A percentile compares a stretch with the other conserved stretches of the same genome.
These are phyloP conservation scores for Andricus curvator DNA, from an alignment of 2,888 invertebrate species.

Conservation along the genomic window DNA sequence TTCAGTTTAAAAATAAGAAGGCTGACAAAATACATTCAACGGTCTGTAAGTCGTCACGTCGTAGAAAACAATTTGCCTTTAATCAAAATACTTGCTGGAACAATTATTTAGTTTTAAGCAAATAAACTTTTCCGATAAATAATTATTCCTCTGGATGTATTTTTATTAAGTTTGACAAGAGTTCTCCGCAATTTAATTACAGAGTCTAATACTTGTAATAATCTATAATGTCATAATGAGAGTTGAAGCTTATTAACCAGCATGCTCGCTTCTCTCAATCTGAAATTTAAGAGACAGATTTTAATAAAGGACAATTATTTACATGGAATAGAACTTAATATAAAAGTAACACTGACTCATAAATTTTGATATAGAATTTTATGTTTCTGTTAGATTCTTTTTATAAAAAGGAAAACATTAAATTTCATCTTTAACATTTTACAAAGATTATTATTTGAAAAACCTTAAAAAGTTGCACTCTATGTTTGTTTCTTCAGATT, in stretches of 20 bases:
- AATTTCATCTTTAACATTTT: neutral
- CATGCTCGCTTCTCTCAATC: constrained; percentile 24
- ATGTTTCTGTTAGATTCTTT: neutral
- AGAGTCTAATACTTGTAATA: neutral
- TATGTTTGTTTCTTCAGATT: neutral
- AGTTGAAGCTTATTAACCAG: constrained; percentile 30
- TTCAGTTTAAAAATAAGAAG: too few relatives aligned
- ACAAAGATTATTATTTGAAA: neutral
- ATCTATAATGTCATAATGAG: neutral
- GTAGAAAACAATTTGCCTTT: too few relatives aligned
- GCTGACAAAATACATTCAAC: too few relatives aligned
- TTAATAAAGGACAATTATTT: neutral
- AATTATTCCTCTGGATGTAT: neutral
- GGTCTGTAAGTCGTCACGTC: too few relatives aligned
- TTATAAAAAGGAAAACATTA: neutral
- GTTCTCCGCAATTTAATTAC: neutral
- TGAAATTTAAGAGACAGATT: neutral
- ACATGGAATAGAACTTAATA: neutral
- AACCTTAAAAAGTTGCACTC: neutral
- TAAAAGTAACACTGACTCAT: too few relatives aligned
- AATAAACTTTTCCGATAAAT: neutral
- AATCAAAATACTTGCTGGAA: neutral
- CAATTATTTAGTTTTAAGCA: neutral
- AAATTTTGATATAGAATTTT: neutral
- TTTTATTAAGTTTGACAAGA: neutral